A percentile compares a stretch with the other conserved stretches of the same genome.
Conservation (phyloP, 2,888 invertebrate genomes). For the Phorcus lineatus region DNA sequence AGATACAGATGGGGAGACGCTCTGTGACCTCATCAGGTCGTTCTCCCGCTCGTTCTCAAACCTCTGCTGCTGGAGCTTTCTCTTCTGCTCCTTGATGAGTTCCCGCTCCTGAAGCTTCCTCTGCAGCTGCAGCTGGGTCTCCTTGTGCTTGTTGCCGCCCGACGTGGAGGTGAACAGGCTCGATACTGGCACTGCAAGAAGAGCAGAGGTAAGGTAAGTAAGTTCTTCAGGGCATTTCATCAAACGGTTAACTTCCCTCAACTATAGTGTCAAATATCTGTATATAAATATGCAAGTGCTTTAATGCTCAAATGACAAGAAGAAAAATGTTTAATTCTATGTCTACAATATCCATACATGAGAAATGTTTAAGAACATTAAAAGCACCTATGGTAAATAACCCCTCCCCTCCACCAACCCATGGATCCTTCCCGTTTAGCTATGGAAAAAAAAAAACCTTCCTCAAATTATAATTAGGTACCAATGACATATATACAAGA, state of each 20-base stretch:
- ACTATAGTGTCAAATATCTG: too few relatives aligned
- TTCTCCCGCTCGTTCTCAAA: constrained; percentile 44
- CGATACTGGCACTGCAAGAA: constrained; percentile 36
- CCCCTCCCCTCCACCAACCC: too few relatives aligned
- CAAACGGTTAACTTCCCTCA: too few relatives aligned
- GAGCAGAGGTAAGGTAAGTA: background rate
- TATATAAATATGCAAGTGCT: too few relatives aligned
- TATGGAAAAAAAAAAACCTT: too few relatives aligned
- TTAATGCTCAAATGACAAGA: too few relatives aligned
- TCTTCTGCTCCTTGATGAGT: constrained; percentile 81
- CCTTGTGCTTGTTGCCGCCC: constrained; percentile 77
- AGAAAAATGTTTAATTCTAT: background rate
- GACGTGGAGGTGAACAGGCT: constrained; percentile 35
- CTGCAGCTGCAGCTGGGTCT: constrained; percentile 81
- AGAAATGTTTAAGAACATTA: too few relatives aligned
- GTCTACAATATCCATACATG: too few relatives aligned
- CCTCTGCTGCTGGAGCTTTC: constrained; percentile 78
- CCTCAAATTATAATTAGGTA: too few relatives aligned
- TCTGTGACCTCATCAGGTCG: constrained; percentile 26
- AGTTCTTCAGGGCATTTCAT: too few relatives aligned
- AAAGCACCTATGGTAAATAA: too few relatives aligned
- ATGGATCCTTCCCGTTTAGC: too few relatives aligned
- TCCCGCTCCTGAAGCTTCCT: constrained; percentile 83
- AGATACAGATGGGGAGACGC: constrained; percentile 15
- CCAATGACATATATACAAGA: background rate